Evolutionary conservation across 2,797 vertebrate genomes (phyloP).

Genomic region (Adelosebastes latens): DNA sequence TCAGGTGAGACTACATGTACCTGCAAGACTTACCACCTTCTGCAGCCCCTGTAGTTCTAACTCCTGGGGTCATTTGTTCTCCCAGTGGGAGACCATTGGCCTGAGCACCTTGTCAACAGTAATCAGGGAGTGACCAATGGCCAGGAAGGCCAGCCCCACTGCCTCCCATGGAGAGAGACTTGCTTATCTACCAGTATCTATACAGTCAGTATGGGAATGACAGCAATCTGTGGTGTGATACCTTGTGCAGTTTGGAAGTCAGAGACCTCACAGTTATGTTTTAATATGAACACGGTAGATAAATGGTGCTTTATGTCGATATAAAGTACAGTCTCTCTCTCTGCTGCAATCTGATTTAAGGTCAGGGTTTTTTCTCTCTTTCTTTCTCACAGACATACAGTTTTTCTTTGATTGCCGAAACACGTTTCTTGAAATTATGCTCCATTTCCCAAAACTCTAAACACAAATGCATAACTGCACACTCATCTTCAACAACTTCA

Average conservation of each 20-base stretch:
- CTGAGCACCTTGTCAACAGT: slow-evolving; percentile 50
- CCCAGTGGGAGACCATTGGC: slow-evolving; percentile 48
- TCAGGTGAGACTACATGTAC: slow-evolving; percentile 30
- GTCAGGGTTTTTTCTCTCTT: not conserved
- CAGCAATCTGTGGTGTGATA: not conserved
- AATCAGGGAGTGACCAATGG: slow-evolving; percentile 52
- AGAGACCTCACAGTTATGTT: not conserved
- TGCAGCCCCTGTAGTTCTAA: slow-evolving; percentile 7
- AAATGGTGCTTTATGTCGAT: not conserved
- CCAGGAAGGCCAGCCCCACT: slow-evolving; percentile 4
- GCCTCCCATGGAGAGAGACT: slow-evolving; percentile 24
- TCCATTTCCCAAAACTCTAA: no score
- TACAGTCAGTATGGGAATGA: slow-evolving; percentile 15
- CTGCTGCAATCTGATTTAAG: not conserved
- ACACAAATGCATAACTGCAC: no score
- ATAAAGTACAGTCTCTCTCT: not conserved
- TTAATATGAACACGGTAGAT: not conserved
- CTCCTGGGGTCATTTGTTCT: slow-evolving; percentile 49
- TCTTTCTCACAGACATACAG: not conserved
- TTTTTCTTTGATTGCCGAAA: no score
- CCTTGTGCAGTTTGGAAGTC: not conserved
- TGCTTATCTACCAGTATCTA: slow-evolving; percentile 31
- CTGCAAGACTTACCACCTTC: slow-evolving; percentile 26
- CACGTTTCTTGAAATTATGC: no score
- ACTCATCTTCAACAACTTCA: no score